Base-by-base conservation (phyloP, 2,113 vertebrate genomes). In the Lethenteron reissneri region DNA sequence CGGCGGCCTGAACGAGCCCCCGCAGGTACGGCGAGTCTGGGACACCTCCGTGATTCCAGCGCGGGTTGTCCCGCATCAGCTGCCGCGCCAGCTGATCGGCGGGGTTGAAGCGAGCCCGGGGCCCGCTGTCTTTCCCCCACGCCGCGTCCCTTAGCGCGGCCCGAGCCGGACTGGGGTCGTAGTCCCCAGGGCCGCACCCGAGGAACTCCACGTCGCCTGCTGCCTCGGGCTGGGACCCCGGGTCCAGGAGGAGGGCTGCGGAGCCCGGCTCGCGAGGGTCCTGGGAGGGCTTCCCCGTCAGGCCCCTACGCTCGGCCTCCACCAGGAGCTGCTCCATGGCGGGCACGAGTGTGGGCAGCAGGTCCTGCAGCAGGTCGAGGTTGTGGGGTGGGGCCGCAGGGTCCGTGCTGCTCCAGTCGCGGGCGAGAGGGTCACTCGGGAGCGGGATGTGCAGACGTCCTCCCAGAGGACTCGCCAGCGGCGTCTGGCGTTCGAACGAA, bases 41-140 rank as follows among this genome's bases (percentile, higher is more conserved):
- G 57, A 73, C 14, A 6, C 75, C 70, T 72, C 72, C 58, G 9
- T 69, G 41, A 41, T 19, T 9, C 12, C 77, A 76, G 64, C 60
- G 69, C 70, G 83, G 81, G 72, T 85, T 83, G 19, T 83, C 78
- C 74, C 83, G 82, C 82, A 86, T 84, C 78, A 87, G 79, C 69
- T 83, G 81, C 72, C 85, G 83, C 19, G 78, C 85, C 74, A 87
- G 78, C 74, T 78, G 79, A 76, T 62, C 77, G 69, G 83, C 56
- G 25, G 84, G 80, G 68, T 84, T 76, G 75, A 87, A 83, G 41
- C 2, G 70, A 75, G 58, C 7, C 71, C 73, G 78, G 70, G 57
- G 75, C 64, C 70, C 73, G 72, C 58, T 59, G 74, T 7, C 56
- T 13, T 17, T 74, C 68, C 57, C 56, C 71, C 17, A 19, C 17